These are phyloP conservation scores for Clytia hemisphaerica DNA, from an alignment of 30 jellyfish, hydroid and myxozoan species.

Conservation along the genomic window DNA sequence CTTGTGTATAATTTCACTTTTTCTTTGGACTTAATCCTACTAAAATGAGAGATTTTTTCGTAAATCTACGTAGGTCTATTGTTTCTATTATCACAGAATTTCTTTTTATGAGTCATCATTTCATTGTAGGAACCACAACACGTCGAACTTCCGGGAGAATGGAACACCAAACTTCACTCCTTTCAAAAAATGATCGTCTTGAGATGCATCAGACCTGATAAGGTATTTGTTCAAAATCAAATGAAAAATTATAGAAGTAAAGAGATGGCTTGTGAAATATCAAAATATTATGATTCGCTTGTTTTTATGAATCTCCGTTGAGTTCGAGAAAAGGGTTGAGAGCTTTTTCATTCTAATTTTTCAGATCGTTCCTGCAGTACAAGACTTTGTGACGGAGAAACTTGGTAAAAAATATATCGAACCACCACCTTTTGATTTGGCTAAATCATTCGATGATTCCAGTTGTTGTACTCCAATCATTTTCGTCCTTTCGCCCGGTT, in stretches of 20 bases:
- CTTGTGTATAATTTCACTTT: too few relatives aligned
- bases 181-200: conserved; percentile 80
- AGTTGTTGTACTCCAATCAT: conserved; percentile 87
- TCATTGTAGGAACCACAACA: conserved; percentile 75
- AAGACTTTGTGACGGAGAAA: conserved; percentile 72
- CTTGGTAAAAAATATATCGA: conserved; percentile 86
- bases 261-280: not conserved
- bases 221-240: conserved; percentile 40
- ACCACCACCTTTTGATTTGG: conserved; percentile 96
- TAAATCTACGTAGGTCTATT: too few relatives aligned
- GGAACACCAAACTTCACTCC: conserved; percentile 48
- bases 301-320: not conserved
- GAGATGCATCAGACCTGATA: conserved; percentile 92
- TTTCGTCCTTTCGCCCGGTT: conserved; percentile 89
- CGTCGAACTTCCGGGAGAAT: conserved; percentile 83
- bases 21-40: too few relatives aligned
- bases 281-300: not conserved
- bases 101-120: too few relatives aligned
- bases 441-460: conserved; percentile 89
- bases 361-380: conserved; percentile 94
- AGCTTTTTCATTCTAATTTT: not conserved
- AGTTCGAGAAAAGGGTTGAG: not conserved
- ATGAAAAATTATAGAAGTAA: not conserved
- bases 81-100: too few relatives aligned
- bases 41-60: too few relatives aligned